Conservation (phyloP, 30 jellyfish, hydroid and myxozoan species). For the Chironex yamaguchii region DNA sequence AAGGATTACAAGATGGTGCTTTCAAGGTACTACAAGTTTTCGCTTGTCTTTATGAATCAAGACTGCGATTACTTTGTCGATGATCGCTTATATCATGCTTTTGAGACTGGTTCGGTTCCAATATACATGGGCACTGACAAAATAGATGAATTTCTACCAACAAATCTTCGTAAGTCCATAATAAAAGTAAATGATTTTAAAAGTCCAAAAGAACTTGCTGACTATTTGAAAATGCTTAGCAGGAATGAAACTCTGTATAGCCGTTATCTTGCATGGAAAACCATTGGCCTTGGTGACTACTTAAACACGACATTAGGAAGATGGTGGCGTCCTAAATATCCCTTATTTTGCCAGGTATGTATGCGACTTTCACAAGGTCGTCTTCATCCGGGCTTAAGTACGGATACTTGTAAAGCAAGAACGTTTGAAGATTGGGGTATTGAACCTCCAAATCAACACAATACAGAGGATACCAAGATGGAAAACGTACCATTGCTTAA, state of each 20-base stretch:
- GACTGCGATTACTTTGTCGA: constrained; percentile 97
- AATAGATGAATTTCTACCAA: constrained; percentile 94
- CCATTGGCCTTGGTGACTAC: constrained; percentile 89
- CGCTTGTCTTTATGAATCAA: constrained; percentile 97
- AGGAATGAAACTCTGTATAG: constrained; percentile 90
- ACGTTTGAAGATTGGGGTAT: constrained; percentile 89
- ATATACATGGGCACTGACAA: constrained; percentile 95
- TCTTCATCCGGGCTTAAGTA: constrained; percentile 89
- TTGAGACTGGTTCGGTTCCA: constrained; percentile 97
- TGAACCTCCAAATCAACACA: constrained; percentile 54
- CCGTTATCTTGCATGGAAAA: constrained; percentile 87
- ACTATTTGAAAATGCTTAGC: constrained; percentile 78
- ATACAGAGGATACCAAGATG: not conserved
- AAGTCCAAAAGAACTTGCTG: constrained; percentile 87
- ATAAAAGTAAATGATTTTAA: constrained; percentile 83
- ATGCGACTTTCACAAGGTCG: constrained; percentile 95
- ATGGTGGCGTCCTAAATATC: constrained; percentile 97
- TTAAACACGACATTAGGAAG: constrained; percentile 89
- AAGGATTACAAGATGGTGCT: constrained; percentile 94
- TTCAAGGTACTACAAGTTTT: constrained; percentile 92
- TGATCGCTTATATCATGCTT: constrained; percentile 96
- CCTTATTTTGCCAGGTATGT: constrained; percentile 96
- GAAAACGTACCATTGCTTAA: not conserved
- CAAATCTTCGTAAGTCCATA: constrained; percentile 75
- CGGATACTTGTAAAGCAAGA: constrained; percentile 88